Base-by-base conservation (phyloP, 2,888 invertebrate species). In the Zhuqinia jingwanae region DNA sequence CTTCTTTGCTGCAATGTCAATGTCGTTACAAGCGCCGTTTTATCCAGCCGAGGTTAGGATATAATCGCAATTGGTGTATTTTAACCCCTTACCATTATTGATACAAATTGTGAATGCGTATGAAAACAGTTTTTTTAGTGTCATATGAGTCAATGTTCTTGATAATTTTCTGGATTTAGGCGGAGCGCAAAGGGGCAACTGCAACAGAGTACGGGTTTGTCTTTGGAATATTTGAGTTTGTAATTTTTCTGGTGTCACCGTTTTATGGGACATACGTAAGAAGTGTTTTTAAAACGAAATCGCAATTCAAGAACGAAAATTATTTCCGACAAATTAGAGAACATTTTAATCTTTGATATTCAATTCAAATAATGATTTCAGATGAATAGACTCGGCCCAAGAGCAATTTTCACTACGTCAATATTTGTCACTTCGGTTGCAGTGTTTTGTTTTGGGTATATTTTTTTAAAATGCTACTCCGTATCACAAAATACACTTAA, bases 11-110 rank as follows among this genome's bases (percentile, higher is more conserved):
- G 96, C 96, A 1, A 95, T 96, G 89, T 96, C 96, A 92, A 96
- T 97, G 0, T 96, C 96, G 0, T 92, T 97, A 1, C 96, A 97
- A 92, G 96, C 97, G 1, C 96, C 97, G 0, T 97, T 97, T 92
- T 97, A 96, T 92, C 97, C 97, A 0, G 94, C 94, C 91, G 96
- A 96, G 94, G 96, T 96, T 93, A 93, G n/a, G 70, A 27, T n/a
- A 20, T 10, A 65, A 42, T 13, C 8, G 13, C n/a, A n/a, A n/a
- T n/a, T n/a, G n/a, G n/a, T n/a, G n/a, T n/a, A n/a, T 36, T 36
- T 36, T 36, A 36, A 8, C 36, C 36, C n/a, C n/a, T n/a, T n/a
- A n/a, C n/a, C n/a, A n/a, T n/a, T n/a, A n/a, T n/a, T n/a, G n/a
- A n/a, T 45, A 1, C 13, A 36, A 53, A 11, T 20, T 56, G 10